phyloP scores from a whole-genome alignment of 2,113 vertebrate species.

The Sterrhoptilus dennistouni region DNA sequence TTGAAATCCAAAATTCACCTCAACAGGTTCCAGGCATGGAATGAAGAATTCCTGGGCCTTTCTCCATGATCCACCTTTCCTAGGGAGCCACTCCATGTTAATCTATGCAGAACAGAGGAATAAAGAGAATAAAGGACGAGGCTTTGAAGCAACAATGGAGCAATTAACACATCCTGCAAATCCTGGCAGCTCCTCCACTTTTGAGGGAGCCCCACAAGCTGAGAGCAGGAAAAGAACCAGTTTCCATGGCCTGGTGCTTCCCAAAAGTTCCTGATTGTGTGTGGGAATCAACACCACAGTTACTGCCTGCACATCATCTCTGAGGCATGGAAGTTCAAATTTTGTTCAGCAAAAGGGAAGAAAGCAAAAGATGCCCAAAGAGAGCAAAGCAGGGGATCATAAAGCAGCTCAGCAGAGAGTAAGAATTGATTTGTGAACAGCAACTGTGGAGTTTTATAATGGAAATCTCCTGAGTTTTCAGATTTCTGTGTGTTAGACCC shows the following conservation, averaged over 20 bases:
- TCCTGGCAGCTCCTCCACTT: background rate
- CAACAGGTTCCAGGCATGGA: background rate
- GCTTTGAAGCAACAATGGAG: background rate
- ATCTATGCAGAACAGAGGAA: background rate
- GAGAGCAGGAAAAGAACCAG: background rate
- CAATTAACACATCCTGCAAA: background rate
- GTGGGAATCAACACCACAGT: background rate
- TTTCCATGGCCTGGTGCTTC: background rate
- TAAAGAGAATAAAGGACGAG: background rate
- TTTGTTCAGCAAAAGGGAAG: background rate
- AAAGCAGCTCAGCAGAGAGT: background rate
- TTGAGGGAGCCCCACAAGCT: background rate
- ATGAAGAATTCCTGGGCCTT: background rate
- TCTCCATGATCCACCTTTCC: background rate
- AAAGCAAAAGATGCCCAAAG: background rate
- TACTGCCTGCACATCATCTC: background rate
- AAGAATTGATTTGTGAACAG: background rate
- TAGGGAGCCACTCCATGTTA: background rate
- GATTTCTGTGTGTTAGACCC: background rate
- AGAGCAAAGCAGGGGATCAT: background rate
- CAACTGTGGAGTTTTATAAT: rapidly evolving
- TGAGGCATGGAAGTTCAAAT: background rate
- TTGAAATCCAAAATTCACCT: rapidly evolving
- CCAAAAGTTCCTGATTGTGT: background rate
- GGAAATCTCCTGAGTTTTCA: background rate